Evolutionary conservation across 2,888 invertebrate genomes (phyloP).

Genomic region (Calameuta pallipes): DNA sequence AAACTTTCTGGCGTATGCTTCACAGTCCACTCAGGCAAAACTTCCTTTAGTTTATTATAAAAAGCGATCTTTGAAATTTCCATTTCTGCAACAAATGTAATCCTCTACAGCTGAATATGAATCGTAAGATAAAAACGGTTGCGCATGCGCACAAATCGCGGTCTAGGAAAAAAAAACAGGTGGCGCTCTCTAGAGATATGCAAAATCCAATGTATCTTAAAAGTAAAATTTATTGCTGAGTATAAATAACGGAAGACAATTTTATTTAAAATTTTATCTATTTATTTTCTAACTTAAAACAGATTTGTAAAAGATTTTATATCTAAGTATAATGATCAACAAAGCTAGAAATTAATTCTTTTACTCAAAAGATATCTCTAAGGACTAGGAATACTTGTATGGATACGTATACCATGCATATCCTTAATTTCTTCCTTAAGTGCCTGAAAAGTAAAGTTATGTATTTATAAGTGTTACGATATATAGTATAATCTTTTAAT

Average conservation of each 20-base stretch:
- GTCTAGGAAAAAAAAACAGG: background rate
- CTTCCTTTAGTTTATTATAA: slow-evolving; percentile 46
- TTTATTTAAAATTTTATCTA: background rate
- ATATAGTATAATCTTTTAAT: background rate
- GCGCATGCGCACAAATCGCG: background rate
- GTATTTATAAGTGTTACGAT: background rate
- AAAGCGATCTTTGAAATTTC: slow-evolving; percentile 42
- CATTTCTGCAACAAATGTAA: slow-evolving; percentile 28
- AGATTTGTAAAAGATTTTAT: background rate
- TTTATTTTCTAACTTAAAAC: background rate
- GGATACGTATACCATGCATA: slow-evolving; percentile 86
- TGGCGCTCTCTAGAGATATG: background rate
- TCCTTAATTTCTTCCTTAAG: slow-evolving; percentile 82
- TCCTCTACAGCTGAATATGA: background rate
- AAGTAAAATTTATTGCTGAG: background rate
- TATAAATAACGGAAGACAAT: background rate
- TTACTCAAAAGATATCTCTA: slow-evolving; percentile 15
- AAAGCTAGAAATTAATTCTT: slow-evolving; percentile 2
- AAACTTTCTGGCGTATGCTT: slow-evolving; percentile 48
- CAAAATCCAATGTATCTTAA: background rate
- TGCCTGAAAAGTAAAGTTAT: slow-evolving; percentile 62
- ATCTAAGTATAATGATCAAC: background rate
- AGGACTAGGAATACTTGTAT: slow-evolving; percentile 71
- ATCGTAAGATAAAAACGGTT: background rate
- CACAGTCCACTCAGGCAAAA: slow-evolving; percentile 46